These are phyloP conservation scores for Callimorpha dominula DNA, from an alignment of 2,888 invertebrate genomes.

Conservation along the genomic window DNA sequence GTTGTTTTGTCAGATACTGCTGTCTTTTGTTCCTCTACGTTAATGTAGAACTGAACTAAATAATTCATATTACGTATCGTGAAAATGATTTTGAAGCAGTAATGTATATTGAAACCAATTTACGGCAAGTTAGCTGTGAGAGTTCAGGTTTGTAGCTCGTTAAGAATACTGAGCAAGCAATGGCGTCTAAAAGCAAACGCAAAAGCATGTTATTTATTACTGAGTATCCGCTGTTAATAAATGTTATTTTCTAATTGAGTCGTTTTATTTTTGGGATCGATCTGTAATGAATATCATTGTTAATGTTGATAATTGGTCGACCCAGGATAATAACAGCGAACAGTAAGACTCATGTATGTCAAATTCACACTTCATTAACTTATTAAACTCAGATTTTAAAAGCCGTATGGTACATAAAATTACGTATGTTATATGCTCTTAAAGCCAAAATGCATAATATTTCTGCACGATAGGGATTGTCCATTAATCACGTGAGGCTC, in stretches of 20 bases:
- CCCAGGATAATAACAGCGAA: too few relatives aligned
- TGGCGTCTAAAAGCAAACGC: slow-evolving; percentile 3
- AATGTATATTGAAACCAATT: background rate
- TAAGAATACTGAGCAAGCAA: slow-evolving; percentile 9
- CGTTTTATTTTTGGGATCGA: slow-evolving; percentile 3
- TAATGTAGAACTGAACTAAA: background rate
- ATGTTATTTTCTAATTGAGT: slow-evolving; percentile 31
- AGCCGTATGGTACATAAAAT: too few relatives aligned
- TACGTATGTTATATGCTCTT: too few relatives aligned
- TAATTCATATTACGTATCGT: background rate
- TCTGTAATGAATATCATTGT: too few relatives aligned
- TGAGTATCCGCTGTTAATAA: slow-evolving; percentile 66
- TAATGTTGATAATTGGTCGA: too few relatives aligned
- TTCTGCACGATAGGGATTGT: too few relatives aligned
- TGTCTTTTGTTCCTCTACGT: background rate
- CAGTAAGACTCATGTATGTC: too few relatives aligned
- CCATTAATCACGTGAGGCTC: too few relatives aligned
- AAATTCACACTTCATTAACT: too few relatives aligned
- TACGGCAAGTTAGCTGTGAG: background rate
- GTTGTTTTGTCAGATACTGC: background rate
- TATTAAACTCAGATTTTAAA: too few relatives aligned
- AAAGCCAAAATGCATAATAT: too few relatives aligned
- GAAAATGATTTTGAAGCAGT: background rate
- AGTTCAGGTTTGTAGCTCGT: background rate
- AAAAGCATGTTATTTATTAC: slow-evolving; percentile 70